These are phyloP conservation scores for Cyprinodon tularosa DNA, from an alignment of 2,113 vertebrate genomes.

Conservation along the genomic window DNA sequence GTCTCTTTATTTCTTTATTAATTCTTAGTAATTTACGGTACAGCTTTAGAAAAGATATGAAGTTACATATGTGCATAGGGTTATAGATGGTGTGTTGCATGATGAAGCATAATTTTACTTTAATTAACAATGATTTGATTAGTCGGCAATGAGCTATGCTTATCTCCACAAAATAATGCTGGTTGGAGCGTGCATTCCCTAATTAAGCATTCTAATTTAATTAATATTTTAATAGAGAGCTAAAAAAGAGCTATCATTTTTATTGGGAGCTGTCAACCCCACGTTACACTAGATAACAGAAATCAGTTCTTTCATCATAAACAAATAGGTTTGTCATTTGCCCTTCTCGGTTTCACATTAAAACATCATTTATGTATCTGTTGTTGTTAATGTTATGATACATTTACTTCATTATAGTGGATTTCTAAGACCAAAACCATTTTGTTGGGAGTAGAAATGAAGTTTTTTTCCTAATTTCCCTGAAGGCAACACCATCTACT, in stretches of 20 bases:
- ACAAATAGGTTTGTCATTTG: conserved; percentile 33
- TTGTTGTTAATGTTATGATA: conserved; percentile 49
- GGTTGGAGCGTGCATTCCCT: conserved; percentile 33
- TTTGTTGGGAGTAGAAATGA: conserved; percentile 23
- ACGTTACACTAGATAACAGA: conserved; percentile 4
- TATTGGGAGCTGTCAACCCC: conserved; percentile 8
- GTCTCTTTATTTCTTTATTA: not conserved
- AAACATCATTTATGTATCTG: conserved; percentile 35
- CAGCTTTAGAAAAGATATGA: conserved; percentile 23
- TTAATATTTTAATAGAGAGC: conserved; percentile 36
- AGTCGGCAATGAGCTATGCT: conserved; percentile 41
- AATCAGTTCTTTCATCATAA: conserved; percentile 5
- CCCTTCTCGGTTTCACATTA: conserved; percentile 44
- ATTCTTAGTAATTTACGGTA: conserved; percentile 8
- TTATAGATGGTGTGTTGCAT: conserved; percentile 39
- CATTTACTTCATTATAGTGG: conserved; percentile 44
- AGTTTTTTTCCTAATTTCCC: conserved; percentile 17
- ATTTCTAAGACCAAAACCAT: conserved; percentile 32
- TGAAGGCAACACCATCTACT: conserved; percentile 33
- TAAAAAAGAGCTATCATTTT: not conserved
- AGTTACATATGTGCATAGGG: conserved; percentile 10
- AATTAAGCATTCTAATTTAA: conserved; percentile 37
- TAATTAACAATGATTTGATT: conserved; percentile 71
- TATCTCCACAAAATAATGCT: conserved; percentile 46
- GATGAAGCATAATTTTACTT: conserved; percentile 34